Base-by-base conservation (phyloP, 2,113 vertebrate genomes). In the Pomatostomus ruficeps region DNA sequence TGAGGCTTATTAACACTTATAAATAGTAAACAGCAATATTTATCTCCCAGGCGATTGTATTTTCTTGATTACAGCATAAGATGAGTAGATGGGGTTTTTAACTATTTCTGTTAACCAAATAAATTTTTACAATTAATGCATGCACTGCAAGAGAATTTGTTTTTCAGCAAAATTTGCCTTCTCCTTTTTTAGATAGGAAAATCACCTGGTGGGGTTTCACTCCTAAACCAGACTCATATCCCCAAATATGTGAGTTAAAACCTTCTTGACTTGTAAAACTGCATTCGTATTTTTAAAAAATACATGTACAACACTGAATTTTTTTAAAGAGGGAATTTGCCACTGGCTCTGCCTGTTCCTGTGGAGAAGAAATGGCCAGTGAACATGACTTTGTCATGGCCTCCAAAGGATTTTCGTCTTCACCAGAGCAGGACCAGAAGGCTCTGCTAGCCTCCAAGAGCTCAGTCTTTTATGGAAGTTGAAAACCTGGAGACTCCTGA, bases 21-120 rank as follows among this genome's bases (percentile, higher is more conserved):
- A 93, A 85, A 76, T 88, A 83, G 58, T 63, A 91, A 88, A 89
- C 82, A 81, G 81, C 55, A 96, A 66, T 82, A 68, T 87, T 86
- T 93, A 62, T 78, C 54, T 91, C 80, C 49, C 61, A 83, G 80
- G 61, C 7, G 4, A 73, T 51, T 89, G 61, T 92, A 61, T 74
- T 86, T 91, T 88, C 90, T 91, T 68, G 75, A 83, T 91, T 91
- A 89, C 61, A 84, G 28, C 46, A 59, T 43, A 55, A 86, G 33
- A 86, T 94, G 73, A 71, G 48, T 68, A 96, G 35, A 51, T 90
- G 68, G 13, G 8, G 1, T 42, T 82, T 76, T 74, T 57, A 89
- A 78, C 48, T 49, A 24, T 88, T 84, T 79, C 52, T 86, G 36
- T 83, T 67, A 92, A 91, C 71, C 0, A 11, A 86, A 75, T 38